Base-by-base conservation (phyloP, 64 coral and sea anemone genomes). In the Actinia tenebrosa region DNA sequence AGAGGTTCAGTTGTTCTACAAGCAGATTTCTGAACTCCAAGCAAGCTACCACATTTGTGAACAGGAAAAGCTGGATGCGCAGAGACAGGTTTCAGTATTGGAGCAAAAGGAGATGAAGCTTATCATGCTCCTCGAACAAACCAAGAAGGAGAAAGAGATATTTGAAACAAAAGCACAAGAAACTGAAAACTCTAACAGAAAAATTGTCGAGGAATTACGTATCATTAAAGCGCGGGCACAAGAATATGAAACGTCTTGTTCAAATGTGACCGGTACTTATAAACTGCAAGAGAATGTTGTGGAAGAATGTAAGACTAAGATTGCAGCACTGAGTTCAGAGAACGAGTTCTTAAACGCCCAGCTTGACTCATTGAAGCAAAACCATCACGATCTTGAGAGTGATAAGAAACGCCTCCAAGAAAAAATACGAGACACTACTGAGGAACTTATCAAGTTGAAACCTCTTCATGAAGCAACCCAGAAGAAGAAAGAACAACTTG, bases 41-140 rank as follows among this genome's bases (percentile, higher is more conserved):
- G 72, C 89, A 64, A 93, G 85, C 16, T 97, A 97, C 85, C 94
- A 97, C 43, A 82, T 55, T 27, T 93, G 94, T 56, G 94, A 97
- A 88, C 91, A 97, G 60, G 91, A 93, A 45, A 97, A 97, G 82
- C 63, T 97, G 15, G 94, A 97, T 61, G 85, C 85, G 18, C 94
- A 97, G 50, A 75, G 94, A 17, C 91, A 97, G 45, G 91, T 93
- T 44, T 87, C 91, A 55, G 47, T 97, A 60, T 46, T 97, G 71
- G 94, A 97, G 83, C 94, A 97, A 77, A 97, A 93, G 62, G 85
- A 92, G 20, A 68, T 80, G 10, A 97, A 93, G 20, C 78, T 97
- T 18, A 84, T 87, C 27, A 60, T 55, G 44, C 59, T 90, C 42
- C 89, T 93, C 45, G 91, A 90, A 60, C 88, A 97, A 80, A 88